Evolutionary conservation across 2,797 vertebrate genomes (phyloP).

Genomic region (Coluber constrictor): DNA sequence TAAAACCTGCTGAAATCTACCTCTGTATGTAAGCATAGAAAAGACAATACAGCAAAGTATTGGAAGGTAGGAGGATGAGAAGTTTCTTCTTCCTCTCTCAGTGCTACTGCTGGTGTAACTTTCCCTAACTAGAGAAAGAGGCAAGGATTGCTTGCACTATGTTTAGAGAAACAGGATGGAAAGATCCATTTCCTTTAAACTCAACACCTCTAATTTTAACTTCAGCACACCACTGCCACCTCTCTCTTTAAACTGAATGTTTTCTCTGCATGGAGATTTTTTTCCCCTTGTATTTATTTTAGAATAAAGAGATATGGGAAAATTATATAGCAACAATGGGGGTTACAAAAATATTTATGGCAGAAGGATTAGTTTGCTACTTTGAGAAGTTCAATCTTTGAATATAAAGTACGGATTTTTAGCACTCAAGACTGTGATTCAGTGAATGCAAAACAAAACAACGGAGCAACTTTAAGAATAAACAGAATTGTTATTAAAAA

Average conservation of each 20-base stretch:
- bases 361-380: not conserved
- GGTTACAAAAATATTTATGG: not conserved
- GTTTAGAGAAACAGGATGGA: not conserved
- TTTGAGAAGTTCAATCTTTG: not conserved
- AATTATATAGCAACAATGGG: not conserved
- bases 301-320: not conserved
- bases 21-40: not conserved
- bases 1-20: too few species aligned
- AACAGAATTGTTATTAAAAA: not conserved
- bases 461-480: not conserved
- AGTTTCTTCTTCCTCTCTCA: not conserved
- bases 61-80: not conserved
- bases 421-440: not conserved
- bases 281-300: not conserved
- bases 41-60: not conserved
- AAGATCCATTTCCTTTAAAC: not conserved
- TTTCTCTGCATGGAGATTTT: not conserved
- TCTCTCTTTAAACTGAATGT: not conserved
- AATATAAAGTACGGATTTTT: not conserved
- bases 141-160: not conserved
- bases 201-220: not conserved
- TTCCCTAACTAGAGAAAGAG: not conserved
- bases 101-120: not conserved
- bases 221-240: not conserved
- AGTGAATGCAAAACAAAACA: not conserved